Evolutionary conservation across 2,797 vertebrate genomes (phyloP), one percentile per base, ranked within the genome.

Genomic region (Scolopax bukidnonensis): DNA sequence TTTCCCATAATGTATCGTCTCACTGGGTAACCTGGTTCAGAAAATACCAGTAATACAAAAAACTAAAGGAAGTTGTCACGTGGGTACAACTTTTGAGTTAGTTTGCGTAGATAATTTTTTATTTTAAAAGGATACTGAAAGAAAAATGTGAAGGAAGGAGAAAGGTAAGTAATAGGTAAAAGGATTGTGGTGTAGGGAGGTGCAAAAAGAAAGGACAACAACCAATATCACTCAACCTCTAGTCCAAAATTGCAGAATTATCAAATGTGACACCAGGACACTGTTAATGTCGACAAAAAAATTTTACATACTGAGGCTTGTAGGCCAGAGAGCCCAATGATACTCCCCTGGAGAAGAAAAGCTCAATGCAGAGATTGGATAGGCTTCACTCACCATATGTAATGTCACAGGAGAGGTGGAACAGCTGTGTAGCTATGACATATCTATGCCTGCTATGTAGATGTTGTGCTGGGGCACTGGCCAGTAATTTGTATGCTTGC

Each of bases 361-460:
- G 50, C 23, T 56, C 78, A 80, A 2, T 3, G 74, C 61, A 86
- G 33, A 67, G 65, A 60, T 28, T 41, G 30, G 36, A 57, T 1
- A 33, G 54, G 59, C 48, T 95, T 84, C 77, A 30, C 45, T 83
- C 89, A 40, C 83, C 68, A 20, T 32, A 23, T 68, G 75, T 11
- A 87, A 40, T 54, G 54, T 21, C 84, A 83, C 64, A 56, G 40
- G 53, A 81, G 18, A 41, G n/a, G 32, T 68, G 47, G 48, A 94
- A 89, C 84, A 96, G 92, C 92, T 94, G 94, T 40, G 61, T 18
- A 75, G 82, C 65, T 84, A 43, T 70, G 76, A 92, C 92, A 71
- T 20, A 81, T 41, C 76, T n/a, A 56, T 61, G 73, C 73, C 63
- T 91, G 89, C 87, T 84, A 75, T 85, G 84, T 6, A 33, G 77